Percentiles rank a stretch among this genome's conserved stretches.
These are phyloP conservation scores for Pseudomyrmex dendroicus DNA, from an alignment of 1,140 invertebrate genomes.

Conservation along the genomic window DNA sequence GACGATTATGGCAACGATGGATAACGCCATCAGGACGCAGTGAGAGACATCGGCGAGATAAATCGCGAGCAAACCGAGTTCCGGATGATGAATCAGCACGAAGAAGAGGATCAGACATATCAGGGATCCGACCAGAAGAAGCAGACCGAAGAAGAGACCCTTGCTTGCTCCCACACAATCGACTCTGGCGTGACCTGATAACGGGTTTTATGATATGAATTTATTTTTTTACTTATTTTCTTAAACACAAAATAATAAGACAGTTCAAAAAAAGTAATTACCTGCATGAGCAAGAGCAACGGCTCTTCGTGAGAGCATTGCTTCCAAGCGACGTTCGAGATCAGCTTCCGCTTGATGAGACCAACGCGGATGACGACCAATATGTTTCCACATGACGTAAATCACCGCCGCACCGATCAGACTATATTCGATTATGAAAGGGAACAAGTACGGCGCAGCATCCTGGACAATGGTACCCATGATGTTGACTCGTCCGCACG, in stretches of 20 bases:
- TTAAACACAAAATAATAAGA: background rate
- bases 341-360: conserved; percentile 92
- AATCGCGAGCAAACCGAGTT: conserved; percentile 92
- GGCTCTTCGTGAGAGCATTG: conserved; percentile 92
- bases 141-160: conserved; percentile 96
- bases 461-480: conserved; percentile 97
- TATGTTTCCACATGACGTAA: conserved; percentile 99
- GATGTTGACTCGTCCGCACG: conserved; percentile 93
- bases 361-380: conserved; percentile 91
- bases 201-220: conserved; percentile 15
- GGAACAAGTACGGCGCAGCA: conserved; percentile 96
- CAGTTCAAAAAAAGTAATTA: conserved; percentile 51
- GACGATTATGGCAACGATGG: conserved; percentile 94
- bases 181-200: conserved; percentile 90
- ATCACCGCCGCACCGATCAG: conserved; percentile 98
- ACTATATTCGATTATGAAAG: conserved; percentile 98
- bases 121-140: conserved; percentile 94
- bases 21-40: conserved; percentile 93
- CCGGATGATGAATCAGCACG: conserved; percentile 93
- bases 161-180: conserved; percentile 97
- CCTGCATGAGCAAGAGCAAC: conserved; percentile 92
- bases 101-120: conserved; percentile 98
- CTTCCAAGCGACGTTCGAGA: conserved; percentile 93
- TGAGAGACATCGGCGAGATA: conserved; percentile 96
- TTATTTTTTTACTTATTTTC: no score